These are phyloP conservation scores for Hermetia illucens DNA, from an alignment of 1,140 invertebrate species.

Conservation along the genomic window DNA sequence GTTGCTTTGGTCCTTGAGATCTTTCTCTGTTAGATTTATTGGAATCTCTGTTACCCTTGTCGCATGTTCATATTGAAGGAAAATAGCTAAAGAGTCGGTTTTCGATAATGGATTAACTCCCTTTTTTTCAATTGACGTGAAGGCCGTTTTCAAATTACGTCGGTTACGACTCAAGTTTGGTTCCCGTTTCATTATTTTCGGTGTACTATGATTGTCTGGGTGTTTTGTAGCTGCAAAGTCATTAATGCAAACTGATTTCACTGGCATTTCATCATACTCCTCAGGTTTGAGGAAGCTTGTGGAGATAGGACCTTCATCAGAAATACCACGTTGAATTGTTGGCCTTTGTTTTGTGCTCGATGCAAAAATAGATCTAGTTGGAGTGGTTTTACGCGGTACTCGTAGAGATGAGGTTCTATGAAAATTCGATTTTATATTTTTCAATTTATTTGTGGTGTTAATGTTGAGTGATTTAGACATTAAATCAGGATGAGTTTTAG, in stretches of 20 bases:
- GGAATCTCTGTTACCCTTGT: conserved; percentile 6
- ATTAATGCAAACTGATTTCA: conserved; percentile 24
- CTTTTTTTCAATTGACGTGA: too few species aligned
- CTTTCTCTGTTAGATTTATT: conserved; percentile 19
- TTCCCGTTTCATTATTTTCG: conserved; percentile 21
- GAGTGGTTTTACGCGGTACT: conserved; percentile 16
- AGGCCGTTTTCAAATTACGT: conserved; percentile 15
- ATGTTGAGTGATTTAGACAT: conserved; percentile 8
- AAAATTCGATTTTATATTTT: conserved; percentile 17
- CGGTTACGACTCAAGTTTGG: conserved; percentile 18
- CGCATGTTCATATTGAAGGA: conserved; percentile 28
- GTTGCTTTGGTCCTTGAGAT: conserved; percentile 29
- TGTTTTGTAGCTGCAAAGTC: conserved; percentile 15
- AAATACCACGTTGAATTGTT: conserved; percentile 27
- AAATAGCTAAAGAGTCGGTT: conserved; percentile 27
- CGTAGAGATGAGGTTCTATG: conserved; percentile 24
- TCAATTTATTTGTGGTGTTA: conserved; percentile 10
- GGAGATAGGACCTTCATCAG: conserved; percentile 29
- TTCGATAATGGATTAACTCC: conserved; percentile 16
- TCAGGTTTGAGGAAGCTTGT: conserved; percentile 28
- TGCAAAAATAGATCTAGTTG: conserved; percentile 8
- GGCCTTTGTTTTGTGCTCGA: conserved; percentile 23
- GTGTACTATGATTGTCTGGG: conserved; percentile 18
- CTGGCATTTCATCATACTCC: conserved; percentile 29
- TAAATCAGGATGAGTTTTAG: conserved; percentile 7